Conservation (phyloP, 2,797 vertebrate species). For the Peromyscus attwateri region DNA sequence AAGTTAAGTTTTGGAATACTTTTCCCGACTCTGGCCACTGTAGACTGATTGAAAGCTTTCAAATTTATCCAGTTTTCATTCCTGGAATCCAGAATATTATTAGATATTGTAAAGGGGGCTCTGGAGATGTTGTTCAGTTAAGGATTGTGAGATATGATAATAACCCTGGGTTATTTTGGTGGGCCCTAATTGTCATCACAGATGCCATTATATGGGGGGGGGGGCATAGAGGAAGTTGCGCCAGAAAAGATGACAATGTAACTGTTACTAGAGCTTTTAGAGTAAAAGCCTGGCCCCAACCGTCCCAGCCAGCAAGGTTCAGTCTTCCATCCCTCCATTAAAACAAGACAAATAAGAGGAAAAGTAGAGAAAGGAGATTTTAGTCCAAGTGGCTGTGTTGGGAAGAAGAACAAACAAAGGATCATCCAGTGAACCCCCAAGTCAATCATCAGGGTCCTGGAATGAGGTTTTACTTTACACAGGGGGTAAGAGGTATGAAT, state of each 20-base stretch:
- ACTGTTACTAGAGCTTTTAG: neutral
- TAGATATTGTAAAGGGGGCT: neutral
- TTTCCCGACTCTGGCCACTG: neutral
- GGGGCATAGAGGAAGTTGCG: neutral
- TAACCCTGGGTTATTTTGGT: neutral
- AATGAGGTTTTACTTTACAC: neutral
- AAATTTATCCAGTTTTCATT: neutral
- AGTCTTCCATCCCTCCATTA: neutral
- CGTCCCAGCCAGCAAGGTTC: neutral
- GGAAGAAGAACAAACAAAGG: neutral
- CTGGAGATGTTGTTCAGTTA: neutral
- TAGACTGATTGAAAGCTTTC: neutral
- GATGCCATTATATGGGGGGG: neutral
- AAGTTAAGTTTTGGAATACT: neutral
- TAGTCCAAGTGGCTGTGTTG: neutral
- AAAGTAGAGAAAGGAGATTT: neutral
- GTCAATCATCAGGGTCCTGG: neutral
- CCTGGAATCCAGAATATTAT: neutral
- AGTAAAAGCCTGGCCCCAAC: neutral
- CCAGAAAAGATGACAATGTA: neutral
- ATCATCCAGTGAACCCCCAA: neutral
- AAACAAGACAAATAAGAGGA: neutral
- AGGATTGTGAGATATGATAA: neutral
- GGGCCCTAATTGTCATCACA: neutral
- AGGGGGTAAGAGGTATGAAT: neutral